These are phyloP conservation scores for Aythya baeri DNA, from an alignment of 2,113 vertebrate species.

Conservation along the genomic window DNA sequence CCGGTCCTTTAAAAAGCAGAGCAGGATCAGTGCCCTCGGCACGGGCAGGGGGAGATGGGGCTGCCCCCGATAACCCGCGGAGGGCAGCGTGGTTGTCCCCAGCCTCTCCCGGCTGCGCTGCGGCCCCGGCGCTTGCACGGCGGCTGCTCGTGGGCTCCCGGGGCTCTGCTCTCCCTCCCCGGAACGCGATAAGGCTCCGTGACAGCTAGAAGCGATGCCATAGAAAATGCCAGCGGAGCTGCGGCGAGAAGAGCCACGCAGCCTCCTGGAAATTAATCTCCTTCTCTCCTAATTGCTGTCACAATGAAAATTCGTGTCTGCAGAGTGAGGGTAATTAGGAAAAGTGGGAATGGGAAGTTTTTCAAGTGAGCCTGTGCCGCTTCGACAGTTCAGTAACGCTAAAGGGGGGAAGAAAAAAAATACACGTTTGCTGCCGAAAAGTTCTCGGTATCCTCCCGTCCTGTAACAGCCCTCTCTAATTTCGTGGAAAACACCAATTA, in stretches of 20 bases:
- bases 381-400: background rate
- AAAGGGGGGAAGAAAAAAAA: background rate
- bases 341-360: background rate
- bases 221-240: background rate
- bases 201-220: background rate
- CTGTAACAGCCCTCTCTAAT: background rate
- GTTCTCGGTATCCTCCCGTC: background rate
- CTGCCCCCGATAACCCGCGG: accelerated
- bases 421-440: background rate
- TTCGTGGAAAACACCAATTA: background rate
- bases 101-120: accelerated
- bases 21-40: background rate
- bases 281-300: background rate
- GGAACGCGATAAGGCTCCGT: background rate
- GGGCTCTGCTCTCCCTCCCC: background rate
- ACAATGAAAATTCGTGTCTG: background rate
- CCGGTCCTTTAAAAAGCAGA: background rate
- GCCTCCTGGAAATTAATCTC: background rate
- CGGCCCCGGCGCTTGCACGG: accelerated
- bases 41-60: accelerated
- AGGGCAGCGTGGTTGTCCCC: background rate
- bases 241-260: background rate
- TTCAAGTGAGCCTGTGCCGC: background rate
- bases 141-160: accelerated
- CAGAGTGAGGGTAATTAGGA: background rate